Evolutionary conservation across 2,113 vertebrate species (phyloP).

Genomic region (Psilopsiagon aurifrons): DNA sequence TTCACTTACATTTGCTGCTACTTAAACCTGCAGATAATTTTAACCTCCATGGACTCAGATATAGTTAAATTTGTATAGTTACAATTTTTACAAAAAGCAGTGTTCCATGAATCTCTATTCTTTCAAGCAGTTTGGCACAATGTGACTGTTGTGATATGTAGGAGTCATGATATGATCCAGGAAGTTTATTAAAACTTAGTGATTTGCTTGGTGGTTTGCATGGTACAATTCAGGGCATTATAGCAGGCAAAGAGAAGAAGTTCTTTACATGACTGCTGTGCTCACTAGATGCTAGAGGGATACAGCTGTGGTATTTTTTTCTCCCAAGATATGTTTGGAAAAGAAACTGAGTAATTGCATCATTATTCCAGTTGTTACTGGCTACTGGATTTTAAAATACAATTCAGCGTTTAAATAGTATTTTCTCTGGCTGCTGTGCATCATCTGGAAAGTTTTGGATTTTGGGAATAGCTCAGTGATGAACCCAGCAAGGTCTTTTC

Average conservation of each 20-base stretch:
- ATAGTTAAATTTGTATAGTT: background rate
- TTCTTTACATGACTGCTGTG: background rate
- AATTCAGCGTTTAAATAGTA: background rate
- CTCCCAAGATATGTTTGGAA: background rate
- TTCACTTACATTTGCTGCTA: background rate
- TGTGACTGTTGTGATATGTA: constrained; percentile 2
- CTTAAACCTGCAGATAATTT: background rate
- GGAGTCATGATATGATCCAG: constrained; percentile 15
- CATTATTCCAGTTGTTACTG: background rate
- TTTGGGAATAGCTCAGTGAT: background rate
- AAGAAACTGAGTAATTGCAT: background rate
- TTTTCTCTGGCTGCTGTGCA: background rate
- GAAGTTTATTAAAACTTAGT: constrained; percentile 40
- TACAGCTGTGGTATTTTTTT: accelerated
- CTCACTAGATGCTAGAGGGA: background rate
- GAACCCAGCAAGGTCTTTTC: background rate
- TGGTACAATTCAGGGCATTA: background rate
- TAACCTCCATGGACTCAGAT: background rate
- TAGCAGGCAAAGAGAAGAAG: background rate
- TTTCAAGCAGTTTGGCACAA: constrained; percentile 19
- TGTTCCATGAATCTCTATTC: background rate
- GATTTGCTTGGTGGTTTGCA: background rate
- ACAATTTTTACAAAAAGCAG: background rate
- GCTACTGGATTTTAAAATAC: background rate
- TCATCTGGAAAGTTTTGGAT: background rate